A percentile compares a stretch with the other conserved stretches of the same genome.
These are phyloP conservation scores for Falco peregrinus DNA, from an alignment of 2,797 vertebrate genomes.

Conservation along the genomic window DNA sequence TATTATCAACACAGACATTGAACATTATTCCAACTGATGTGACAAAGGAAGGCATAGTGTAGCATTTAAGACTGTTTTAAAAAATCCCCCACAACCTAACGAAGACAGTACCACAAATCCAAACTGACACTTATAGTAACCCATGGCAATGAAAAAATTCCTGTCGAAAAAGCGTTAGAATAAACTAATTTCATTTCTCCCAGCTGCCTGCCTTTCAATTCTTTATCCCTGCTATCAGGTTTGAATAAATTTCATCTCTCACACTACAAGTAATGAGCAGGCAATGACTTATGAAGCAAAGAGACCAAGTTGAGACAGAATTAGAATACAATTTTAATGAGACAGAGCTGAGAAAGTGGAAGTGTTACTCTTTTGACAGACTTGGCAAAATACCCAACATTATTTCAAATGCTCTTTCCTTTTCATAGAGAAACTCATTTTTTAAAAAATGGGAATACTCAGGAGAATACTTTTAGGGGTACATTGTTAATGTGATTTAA, in stretches of 20 bases:
- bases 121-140: conserved; percentile 71
- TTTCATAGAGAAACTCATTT: conserved; percentile 69
- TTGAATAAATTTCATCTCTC: conserved; percentile 83
- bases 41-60: conserved; percentile 48
- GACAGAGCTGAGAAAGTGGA: conserved; percentile 75
- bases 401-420: conserved; percentile 76
- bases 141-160: conserved; percentile 64
- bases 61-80: conserved; percentile 45
- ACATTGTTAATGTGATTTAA: conserved; percentile 68
- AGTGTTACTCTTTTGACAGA: conserved; percentile 80
- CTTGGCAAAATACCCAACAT: conserved; percentile 81
- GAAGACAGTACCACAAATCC: conserved; percentile 71
- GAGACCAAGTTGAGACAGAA: conserved; percentile 79
- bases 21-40: conserved; percentile 36
- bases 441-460: conserved; percentile 20
- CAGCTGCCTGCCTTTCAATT: conserved; percentile 78
- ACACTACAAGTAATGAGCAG: conserved; percentile 81
- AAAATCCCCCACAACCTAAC: conserved; percentile 58
- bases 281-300: conserved; percentile 82
- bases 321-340: conserved; percentile 85
- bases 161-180: conserved; percentile 73
- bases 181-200: conserved; percentile 79
- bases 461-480: conserved; percentile 46
- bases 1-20: conserved; percentile 30
- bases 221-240: conserved; percentile 78